Evolutionary conservation across 1,140 invertebrate genomes (phyloP).

Genomic region (Drosophila dunni): DNA sequence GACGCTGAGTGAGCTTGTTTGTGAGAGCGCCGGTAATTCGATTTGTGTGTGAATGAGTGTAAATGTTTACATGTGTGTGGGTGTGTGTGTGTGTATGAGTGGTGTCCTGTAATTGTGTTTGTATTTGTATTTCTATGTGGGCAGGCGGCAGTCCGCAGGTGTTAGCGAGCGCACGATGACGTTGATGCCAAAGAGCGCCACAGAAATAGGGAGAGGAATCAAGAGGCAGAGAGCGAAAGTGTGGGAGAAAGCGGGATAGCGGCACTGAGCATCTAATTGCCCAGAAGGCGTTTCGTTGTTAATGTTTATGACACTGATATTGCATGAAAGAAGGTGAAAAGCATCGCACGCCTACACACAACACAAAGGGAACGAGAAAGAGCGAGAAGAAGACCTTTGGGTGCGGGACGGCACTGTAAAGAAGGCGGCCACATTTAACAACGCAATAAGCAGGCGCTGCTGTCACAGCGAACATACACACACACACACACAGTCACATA

Average conservation of each 20-base stretch:
- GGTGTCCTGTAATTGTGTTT: conserved; percentile 2
- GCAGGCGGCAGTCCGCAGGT: conserved; percentile 40
- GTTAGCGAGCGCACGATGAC: conserved; percentile 42
- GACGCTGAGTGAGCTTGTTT: conserved; percentile 27
- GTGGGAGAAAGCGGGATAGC: conserved; percentile 7
- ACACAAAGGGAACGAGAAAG: neutral
- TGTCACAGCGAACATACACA: conserved; percentile 30
- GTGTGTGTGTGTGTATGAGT: conserved; percentile 19
- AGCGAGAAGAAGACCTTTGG: neutral
- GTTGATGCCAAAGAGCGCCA: conserved; percentile 21
- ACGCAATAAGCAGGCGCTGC: conserved; percentile 58
- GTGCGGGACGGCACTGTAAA: neutral
- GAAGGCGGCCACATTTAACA: conserved; percentile 38
- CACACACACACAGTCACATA: conserved; percentile 16
- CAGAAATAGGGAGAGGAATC: too few relatives aligned
- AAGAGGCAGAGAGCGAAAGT: conserved; percentile 19
- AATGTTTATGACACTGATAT: conserved; percentile 55
- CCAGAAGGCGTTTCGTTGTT: conserved; percentile 45
- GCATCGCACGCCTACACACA: conserved; percentile 32
- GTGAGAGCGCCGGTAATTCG: conserved; percentile 51
- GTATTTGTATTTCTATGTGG: conserved; percentile 26
- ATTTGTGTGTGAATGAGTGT: conserved; percentile 36
- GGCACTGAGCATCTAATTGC: conserved; percentile 52
- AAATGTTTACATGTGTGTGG: neutral
- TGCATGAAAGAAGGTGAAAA: conserved; percentile 33